Evolutionary conservation across 1,140 invertebrate species (phyloP).

Genomic region (Heliconius eleuchia): DNA sequence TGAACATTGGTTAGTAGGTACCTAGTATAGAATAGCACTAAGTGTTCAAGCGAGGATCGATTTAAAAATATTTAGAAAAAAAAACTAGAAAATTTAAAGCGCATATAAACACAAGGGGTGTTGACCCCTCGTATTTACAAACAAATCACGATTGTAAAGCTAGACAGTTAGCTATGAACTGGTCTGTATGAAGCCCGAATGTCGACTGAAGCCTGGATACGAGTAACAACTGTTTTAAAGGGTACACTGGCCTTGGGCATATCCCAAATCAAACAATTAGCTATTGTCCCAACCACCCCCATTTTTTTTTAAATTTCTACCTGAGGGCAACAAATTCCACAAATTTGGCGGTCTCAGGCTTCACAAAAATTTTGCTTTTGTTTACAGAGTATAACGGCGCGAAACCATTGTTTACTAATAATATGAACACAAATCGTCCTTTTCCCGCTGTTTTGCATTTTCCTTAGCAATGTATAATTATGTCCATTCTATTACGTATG

Average conservation of each 20-base stretch:
- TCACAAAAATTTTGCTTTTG: constrained; percentile 57
- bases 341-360: constrained; percentile 54
- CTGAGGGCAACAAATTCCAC: constrained; percentile 50
- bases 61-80: constrained; percentile 25
- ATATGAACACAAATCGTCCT: constrained; percentile 47
- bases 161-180: constrained; percentile 50
- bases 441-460: constrained; percentile 58
- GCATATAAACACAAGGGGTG: constrained; percentile 53
- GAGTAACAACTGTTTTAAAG: constrained; percentile 70
- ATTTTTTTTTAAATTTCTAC: constrained; percentile 58
- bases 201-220: constrained; percentile 75
- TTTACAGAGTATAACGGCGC: constrained; percentile 71
- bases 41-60: constrained; percentile 15
- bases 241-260: constrained; percentile 69
- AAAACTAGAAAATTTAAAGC: constrained; percentile 38
- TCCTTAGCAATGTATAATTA: constrained; percentile 37
- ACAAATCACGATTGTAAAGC: constrained; percentile 51
- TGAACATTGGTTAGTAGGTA: constrained; percentile 2
- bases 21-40: constrained; percentile 26
- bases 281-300: constrained; percentile 53
- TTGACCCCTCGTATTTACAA: constrained; percentile 71
- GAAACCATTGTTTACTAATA: constrained; percentile 74
- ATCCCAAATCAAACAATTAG: constrained; percentile 68
- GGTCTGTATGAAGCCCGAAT: constrained; percentile 62
- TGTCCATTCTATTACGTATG: constrained; percentile 21